phyloP scores from a whole-genome alignment of 2,113 vertebrate genomes.

The Puma concolor region DNA sequence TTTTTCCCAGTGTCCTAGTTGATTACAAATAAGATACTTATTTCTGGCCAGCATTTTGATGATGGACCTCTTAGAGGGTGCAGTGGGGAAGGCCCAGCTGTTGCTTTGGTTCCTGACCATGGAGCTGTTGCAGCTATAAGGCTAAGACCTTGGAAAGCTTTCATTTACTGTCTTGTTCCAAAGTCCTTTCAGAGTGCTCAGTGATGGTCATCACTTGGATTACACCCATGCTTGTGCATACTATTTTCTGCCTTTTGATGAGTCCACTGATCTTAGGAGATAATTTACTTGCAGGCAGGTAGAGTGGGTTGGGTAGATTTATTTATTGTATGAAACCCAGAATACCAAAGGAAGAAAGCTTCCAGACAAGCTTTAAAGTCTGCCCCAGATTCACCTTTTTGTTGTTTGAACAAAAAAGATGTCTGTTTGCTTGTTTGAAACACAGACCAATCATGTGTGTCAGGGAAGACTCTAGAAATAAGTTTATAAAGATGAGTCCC shows the following conservation, averaged over 20 bases:
- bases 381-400: background rate
- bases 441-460: background rate
- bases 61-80: background rate
- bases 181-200: background rate
- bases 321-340: background rate
- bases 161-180: background rate
- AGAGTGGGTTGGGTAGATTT: background rate
- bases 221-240: background rate
- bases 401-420: background rate
- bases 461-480: background rate
- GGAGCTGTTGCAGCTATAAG: background rate
- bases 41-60: background rate
- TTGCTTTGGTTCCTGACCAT: background rate
- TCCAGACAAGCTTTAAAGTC: background rate
- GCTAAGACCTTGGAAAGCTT: background rate
- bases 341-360: background rate
- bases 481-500: background rate
- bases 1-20: background rate
- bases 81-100: background rate
- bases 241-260: background rate
- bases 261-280: background rate
- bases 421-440: background rate
- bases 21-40: background rate
- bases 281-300: background rate
- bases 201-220: background rate